A percentile compares a stretch with the other conserved stretches of the same genome.
Evolutionary conservation across 2,888 invertebrate genomes (phyloP).

Genomic region (Habrosyne pyritoides): DNA sequence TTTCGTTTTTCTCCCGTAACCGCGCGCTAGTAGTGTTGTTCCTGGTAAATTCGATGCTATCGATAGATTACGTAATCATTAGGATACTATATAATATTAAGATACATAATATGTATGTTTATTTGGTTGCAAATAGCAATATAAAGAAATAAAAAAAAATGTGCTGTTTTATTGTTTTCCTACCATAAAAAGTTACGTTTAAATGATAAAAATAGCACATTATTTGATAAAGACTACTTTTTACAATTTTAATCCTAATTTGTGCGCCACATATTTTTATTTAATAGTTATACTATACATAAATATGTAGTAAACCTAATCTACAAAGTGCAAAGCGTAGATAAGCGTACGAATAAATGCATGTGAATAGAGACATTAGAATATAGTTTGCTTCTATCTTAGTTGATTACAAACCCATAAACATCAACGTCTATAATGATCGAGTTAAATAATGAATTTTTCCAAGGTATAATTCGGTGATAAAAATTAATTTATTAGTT

Average conservation of each 20-base stretch:
- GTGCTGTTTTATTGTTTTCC: too few relatives aligned
- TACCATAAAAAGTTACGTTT: too few relatives aligned
- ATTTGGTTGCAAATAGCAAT: too few relatives aligned
- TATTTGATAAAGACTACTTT: too few relatives aligned
- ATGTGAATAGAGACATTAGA: not conserved
- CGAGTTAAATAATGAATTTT: not conserved
- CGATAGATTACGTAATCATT: constrained; percentile 18
- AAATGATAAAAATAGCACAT: too few relatives aligned
- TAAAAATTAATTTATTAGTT: not conserved
- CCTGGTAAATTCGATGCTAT: not conserved
- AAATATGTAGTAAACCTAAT: not conserved
- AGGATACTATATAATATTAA: too few relatives aligned
- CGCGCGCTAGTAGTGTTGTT: constrained; percentile 8
- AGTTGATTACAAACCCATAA: too few relatives aligned
- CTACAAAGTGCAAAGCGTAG: not conserved
- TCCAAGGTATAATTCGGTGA: not conserved
- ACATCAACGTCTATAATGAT: too few relatives aligned
- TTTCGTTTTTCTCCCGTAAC: constrained; percentile 32
- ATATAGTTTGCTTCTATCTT: not conserved
- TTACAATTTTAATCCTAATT: not conserved
- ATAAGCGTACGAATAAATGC: not conserved
- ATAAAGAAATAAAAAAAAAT: too few relatives aligned
- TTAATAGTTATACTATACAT: not conserved
- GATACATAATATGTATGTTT: too few relatives aligned
- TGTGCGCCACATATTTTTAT: not conserved